A percentile compares a stretch with the other conserved stretches of the same genome.
phyloP scores from a whole-genome alignment of 2,113 vertebrate genomes.

The Silurus asotus region DNA sequence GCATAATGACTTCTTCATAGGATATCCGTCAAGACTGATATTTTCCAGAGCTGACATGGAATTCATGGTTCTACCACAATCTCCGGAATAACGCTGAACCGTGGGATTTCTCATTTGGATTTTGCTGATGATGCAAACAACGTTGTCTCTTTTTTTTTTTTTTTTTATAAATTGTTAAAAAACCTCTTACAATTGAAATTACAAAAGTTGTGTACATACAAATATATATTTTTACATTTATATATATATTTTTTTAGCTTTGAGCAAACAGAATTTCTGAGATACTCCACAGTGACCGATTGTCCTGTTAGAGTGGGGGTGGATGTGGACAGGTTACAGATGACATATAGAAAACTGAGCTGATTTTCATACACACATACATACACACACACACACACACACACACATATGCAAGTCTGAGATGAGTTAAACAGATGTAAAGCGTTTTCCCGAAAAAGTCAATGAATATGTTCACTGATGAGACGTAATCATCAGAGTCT shows the following conservation, averaged over 20 bases:
- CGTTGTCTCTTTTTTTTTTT: too few species aligned
- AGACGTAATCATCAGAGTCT: not conserved
- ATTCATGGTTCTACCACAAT: not conserved
- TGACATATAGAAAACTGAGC: constrained; percentile 35
- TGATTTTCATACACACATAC: constrained; percentile 21
- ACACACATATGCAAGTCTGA: constrained; percentile 13
- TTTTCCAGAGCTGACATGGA: constrained; percentile 32
- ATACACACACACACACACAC: not conserved
- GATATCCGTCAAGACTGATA: not conserved
- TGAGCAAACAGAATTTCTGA: not conserved
- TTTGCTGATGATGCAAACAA: not conserved
- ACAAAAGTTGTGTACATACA: not conserved
- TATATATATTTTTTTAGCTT: not conserved
- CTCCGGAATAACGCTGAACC: not conserved
- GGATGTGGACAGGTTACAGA: constrained; percentile 41
- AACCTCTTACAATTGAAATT: not conserved
- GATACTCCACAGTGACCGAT: constrained; percentile 2
- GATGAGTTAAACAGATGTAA: constrained; percentile 19
- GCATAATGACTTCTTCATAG: not conserved
- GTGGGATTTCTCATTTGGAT: not conserved
- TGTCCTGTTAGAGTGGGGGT: constrained; percentile 12
- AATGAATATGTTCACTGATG: not conserved
- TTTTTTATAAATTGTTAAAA: not conserved
- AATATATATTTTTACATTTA: not conserved
- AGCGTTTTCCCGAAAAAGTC: not conserved